Evolutionary conservation across 2,888 invertebrate species (phyloP).

Genomic region (Cepaea hortensis): DNA sequence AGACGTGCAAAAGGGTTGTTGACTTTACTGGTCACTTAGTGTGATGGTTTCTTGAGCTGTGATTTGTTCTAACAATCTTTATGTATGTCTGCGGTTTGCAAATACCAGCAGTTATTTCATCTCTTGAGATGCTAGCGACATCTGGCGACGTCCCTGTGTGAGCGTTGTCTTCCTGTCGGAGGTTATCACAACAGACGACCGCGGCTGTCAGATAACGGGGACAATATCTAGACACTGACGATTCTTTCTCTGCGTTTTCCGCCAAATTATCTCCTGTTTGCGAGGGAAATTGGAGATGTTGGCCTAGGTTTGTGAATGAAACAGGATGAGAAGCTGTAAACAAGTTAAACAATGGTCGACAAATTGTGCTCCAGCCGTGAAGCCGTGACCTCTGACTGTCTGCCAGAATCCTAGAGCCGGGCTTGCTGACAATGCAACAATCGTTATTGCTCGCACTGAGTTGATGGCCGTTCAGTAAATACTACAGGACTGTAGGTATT

Average conservation of each 20-base stretch:
- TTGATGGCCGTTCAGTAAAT: no score
- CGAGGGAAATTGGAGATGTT: slow-evolving; percentile 8
- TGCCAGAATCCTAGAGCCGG: neutral
- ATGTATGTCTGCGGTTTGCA: no score
- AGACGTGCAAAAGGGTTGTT: no score
- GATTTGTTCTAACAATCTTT: no score
- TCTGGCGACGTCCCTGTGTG: neutral
- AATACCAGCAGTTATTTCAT: no score
- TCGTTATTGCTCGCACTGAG: no score
- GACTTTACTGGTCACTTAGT: no score
- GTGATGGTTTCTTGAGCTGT: no score
- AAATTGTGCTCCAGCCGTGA: neutral
- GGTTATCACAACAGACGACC: neutral
- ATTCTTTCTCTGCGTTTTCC: neutral
- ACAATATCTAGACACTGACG: neutral
- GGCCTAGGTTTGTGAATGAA: neutral
- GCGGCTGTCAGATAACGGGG: neutral
- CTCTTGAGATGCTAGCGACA: neutral
- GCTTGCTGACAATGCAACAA: neutral
- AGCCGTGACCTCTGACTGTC: slow-evolving; percentile 10
- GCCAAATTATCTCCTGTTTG: slow-evolving; percentile 5
- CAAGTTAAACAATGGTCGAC: slow-evolving; percentile 19
- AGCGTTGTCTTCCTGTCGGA: neutral
- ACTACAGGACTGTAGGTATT: no score
- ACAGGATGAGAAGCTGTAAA: slow-evolving; percentile 10